Conservation (phyloP, 2,888 invertebrate genomes). For the Perizoma affinitatum region DNA sequence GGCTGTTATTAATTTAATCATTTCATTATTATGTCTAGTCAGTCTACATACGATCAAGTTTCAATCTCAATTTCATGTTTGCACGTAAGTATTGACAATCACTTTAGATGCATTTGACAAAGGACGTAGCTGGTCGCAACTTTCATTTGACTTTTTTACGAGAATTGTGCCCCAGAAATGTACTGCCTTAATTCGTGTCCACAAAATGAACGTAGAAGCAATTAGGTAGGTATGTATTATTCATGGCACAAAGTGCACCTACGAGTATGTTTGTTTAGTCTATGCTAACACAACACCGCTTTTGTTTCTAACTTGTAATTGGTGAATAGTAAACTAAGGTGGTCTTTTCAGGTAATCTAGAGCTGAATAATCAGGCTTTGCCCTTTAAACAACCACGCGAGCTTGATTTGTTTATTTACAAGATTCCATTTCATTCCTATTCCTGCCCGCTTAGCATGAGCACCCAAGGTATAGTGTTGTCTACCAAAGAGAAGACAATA, state of each 20-base stretch:
- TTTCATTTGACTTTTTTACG: too few relatives aligned
- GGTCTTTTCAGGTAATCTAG: conserved; percentile 19
- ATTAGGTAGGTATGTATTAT: conserved; percentile 38
- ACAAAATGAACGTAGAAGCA: conserved; percentile 25
- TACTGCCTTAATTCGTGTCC: conserved; percentile 14
- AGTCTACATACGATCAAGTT: too few relatives aligned
- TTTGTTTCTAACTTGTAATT: conserved; percentile 30
- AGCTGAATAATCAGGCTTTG: conserved; percentile 11
- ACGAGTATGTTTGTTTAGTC: conserved; percentile 29
- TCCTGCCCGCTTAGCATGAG: too few relatives aligned
- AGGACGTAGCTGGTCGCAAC: too few relatives aligned
- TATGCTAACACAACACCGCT: conserved; percentile 25
- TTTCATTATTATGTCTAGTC: too few relatives aligned
- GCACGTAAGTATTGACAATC: too few relatives aligned
- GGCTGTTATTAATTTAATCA: too few relatives aligned
- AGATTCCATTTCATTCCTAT: not conserved
- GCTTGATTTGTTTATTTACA: not conserved
- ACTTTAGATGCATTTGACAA: too few relatives aligned
- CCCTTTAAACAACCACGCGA: conserved; percentile 14
- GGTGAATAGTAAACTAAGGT: conserved; percentile 26
- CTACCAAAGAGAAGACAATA: too few relatives aligned
- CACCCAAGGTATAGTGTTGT: too few relatives aligned
- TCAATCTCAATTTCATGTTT: too few relatives aligned
- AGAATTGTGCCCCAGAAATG: not conserved
- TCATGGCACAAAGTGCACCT: conserved; percentile 36